These are phyloP conservation scores for Xenopus petersii DNA, from an alignment of 2,797 vertebrate genomes.

Conservation along the genomic window DNA sequence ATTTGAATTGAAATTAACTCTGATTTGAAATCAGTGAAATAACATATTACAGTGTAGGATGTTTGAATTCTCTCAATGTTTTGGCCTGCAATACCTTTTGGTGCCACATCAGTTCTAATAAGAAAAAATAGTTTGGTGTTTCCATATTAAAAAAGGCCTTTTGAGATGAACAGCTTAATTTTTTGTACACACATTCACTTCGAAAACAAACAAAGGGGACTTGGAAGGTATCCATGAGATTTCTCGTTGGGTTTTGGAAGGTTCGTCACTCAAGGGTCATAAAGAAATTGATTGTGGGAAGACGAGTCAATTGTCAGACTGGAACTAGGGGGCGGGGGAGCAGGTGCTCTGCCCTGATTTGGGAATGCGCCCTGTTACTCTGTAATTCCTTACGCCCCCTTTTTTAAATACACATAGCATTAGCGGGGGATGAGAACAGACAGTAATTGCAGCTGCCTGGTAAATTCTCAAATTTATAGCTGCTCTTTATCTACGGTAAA, in stretches of 20 bases:
- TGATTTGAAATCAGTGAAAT: no score
- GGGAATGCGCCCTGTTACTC: constrained; percentile 24
- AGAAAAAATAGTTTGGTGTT: no score
- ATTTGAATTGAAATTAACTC: no score
- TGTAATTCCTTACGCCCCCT: constrained; percentile 33
- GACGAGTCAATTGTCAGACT: constrained; percentile 7
- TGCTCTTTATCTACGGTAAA: constrained; percentile 17
- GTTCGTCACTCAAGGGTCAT: constrained; percentile 4
- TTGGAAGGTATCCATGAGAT: no score
- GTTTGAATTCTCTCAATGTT: no score
- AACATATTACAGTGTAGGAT: no score
- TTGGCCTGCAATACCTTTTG: no score
- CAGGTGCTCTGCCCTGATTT: constrained; percentile 37
- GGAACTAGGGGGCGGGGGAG: constrained; percentile 27
- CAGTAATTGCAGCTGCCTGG: constrained; percentile 42
- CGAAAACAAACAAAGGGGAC: no score
- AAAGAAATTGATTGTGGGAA: constrained; percentile 7
- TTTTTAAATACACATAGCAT: constrained; percentile 36
- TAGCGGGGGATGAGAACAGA: constrained; percentile 41
- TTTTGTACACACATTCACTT: no score
- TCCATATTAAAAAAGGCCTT: no score
- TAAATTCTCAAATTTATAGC: constrained; percentile 19
- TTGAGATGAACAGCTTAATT: no score
- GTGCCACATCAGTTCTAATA: no score
- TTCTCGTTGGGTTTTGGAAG: not conserved